Evolutionary conservation across 2,113 vertebrate genomes (phyloP).

Genomic region (Ceratotherium simum): DNA sequence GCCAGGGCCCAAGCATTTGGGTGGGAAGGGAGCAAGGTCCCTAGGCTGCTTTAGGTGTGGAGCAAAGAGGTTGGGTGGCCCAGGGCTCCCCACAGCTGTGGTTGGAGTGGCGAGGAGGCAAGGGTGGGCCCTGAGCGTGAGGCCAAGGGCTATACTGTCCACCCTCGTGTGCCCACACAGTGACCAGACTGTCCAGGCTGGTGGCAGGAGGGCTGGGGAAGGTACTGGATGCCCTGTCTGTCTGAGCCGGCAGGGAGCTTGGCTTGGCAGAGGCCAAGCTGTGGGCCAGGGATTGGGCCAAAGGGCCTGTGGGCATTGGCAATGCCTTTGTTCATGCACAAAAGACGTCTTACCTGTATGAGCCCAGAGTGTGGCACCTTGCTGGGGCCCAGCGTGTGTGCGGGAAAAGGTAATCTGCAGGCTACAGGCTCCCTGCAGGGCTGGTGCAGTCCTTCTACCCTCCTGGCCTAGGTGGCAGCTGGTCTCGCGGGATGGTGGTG

Average conservation of each 20-base stretch:
- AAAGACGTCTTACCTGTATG: constrained; percentile 94
- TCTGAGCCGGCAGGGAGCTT: not conserved
- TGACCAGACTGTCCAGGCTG: not conserved
- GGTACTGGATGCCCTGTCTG: not conserved
- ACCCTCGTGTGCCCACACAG: fast-evolving
- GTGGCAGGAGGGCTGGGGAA: not conserved
- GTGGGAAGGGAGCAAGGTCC: not conserved
- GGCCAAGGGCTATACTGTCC: not conserved
- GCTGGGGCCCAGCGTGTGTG: constrained; percentile 80
- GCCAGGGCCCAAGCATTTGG: not conserved
- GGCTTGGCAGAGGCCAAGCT: not conserved
- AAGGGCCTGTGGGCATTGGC: constrained; percentile 66
- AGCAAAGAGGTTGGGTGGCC: not conserved
- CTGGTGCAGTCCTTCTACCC: not conserved
- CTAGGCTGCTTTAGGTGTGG: not conserved
- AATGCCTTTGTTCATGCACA: constrained; percentile 87
- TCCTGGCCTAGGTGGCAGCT: not conserved
- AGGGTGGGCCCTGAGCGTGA: not conserved
- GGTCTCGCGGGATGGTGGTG: not conserved
- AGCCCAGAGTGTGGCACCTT: constrained; percentile 89
- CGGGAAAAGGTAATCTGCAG: constrained; percentile 90
- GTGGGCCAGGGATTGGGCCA: not conserved
- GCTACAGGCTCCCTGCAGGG: not conserved
- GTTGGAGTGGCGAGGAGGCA: not conserved
- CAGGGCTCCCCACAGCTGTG: not conserved